A percentile compares a stretch with the other conserved stretches of the same genome.
Evolutionary conservation across 2,113 vertebrate species (phyloP).

Genomic region (Osmerus eperlanus): DNA sequence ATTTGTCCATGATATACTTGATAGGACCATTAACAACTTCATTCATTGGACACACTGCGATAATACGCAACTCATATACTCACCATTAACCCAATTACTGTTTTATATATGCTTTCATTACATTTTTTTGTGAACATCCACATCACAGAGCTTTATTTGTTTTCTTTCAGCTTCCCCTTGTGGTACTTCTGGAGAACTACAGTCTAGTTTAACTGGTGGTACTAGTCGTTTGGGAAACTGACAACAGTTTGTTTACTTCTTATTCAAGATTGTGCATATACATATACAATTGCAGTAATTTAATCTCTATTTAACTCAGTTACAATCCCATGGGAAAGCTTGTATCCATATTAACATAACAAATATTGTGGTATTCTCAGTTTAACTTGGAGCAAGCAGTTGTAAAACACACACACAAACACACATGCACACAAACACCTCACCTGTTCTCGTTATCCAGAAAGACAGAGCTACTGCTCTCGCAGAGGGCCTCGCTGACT

Average conservation of each 20-base stretch:
- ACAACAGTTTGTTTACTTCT: background rate
- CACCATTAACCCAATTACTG: slow-evolving; percentile 14
- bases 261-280: background rate
- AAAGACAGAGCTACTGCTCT: slow-evolving; percentile 84
- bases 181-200: slow-evolving; percentile 38
- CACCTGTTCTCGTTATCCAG: slow-evolving; percentile 88
- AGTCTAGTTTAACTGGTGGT: background rate
- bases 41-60: too few species aligned
- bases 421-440: slow-evolving; percentile 14
- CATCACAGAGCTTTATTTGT: background rate
- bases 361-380: too few species aligned
- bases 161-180: slow-evolving; percentile 67
- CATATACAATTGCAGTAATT: background rate
- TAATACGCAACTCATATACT: background rate
- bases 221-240: slow-evolving; percentile 4
- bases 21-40: too few species aligned
- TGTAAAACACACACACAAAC: background rate
- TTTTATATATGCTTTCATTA: slow-evolving; percentile 39
- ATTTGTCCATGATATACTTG: background rate
- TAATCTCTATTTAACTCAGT: background rate
- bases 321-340: too few species aligned
- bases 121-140: background rate
- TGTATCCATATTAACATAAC: too few species aligned
- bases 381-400: background rate
- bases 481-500: slow-evolving; percentile 84